Percentiles rank a stretch among this genome's conserved stretches.
Evolutionary conservation across 2,888 invertebrate species (phyloP).

Genomic region (Sthenelais limicola): DNA sequence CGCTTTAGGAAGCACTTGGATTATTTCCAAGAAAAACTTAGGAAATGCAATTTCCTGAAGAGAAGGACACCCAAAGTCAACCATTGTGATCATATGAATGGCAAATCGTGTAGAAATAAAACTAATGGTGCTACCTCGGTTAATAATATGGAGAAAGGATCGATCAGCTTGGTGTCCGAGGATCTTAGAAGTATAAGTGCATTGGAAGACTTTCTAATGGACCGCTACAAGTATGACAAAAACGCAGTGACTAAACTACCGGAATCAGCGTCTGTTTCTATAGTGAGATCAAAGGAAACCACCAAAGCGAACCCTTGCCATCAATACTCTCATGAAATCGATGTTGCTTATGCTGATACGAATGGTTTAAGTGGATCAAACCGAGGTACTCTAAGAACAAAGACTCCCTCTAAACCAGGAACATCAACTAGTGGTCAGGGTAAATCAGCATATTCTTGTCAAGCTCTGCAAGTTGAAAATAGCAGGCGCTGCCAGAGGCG

Average conservation of each 20-base stretch:
- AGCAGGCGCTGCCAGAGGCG: too few species aligned
- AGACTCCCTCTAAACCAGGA: too few species aligned
- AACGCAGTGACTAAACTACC: background rate
- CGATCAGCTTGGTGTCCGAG: background rate
- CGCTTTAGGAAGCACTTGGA: background rate
- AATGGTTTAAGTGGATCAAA: too few species aligned
- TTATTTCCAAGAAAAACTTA: slow-evolving; percentile 3
- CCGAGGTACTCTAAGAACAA: too few species aligned
- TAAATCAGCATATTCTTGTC: too few species aligned
- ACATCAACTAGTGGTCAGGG: too few species aligned
- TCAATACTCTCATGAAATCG: too few species aligned
- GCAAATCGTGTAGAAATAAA: background rate
- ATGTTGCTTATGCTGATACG: too few species aligned
- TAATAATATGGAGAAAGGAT: slow-evolving; percentile 2
- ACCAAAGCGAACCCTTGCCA: background rate
- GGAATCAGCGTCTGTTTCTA: background rate
- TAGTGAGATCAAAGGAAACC: background rate
- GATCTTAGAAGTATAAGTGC: slow-evolving; percentile 19
- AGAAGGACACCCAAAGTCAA: slow-evolving; percentile 11
- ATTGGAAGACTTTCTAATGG: too few species aligned
- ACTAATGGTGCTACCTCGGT: background rate
- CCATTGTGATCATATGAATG: background rate
- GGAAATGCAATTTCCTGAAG: background rate
- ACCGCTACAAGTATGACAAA: background rate
- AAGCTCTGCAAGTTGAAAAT: too few species aligned